phyloP scores from a whole-genome alignment of 2,113 vertebrate genomes.

The Phaethornis superciliosus region DNA sequence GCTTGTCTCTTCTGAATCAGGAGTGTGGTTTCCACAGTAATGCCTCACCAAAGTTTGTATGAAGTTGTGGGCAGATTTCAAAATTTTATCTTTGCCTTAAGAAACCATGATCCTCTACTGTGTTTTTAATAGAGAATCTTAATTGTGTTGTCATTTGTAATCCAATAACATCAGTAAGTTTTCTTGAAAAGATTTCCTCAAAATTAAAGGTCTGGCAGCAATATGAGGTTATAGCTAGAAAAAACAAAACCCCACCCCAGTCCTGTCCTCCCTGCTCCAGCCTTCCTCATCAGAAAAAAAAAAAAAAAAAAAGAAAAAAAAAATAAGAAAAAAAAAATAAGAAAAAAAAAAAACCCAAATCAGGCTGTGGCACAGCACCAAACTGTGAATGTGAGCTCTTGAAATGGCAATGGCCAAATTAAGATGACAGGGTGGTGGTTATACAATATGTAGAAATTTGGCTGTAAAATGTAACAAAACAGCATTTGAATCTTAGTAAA shows the following conservation, averaged over 20 bases:
- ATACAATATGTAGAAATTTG: neutral
- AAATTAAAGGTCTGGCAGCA: neutral
- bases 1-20: neutral
- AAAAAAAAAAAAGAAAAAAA: neutral
- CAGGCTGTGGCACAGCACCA: neutral
- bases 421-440: neutral
- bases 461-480: fast-evolving
- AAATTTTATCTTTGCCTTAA: neutral
- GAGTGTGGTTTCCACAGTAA: neutral
- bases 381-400: neutral
- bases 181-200: neutral
- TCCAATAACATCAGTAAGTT: neutral
- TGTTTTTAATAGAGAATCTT: neutral
- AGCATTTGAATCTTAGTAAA: neutral
- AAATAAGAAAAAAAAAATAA: too few relatives aligned
- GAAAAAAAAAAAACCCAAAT: too few relatives aligned
- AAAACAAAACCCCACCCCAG: neutral
- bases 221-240: neutral
- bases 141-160: neutral
- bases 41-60: neutral
- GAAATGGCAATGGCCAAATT: neutral
- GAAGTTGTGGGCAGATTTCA: neutral
- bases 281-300: fast-evolving
- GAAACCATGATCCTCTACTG: neutral
- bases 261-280: neutral